These are phyloP conservation scores for Choristoneura rosaceana DNA, from an alignment of 2,888 invertebrate genomes.

Conservation along the genomic window DNA sequence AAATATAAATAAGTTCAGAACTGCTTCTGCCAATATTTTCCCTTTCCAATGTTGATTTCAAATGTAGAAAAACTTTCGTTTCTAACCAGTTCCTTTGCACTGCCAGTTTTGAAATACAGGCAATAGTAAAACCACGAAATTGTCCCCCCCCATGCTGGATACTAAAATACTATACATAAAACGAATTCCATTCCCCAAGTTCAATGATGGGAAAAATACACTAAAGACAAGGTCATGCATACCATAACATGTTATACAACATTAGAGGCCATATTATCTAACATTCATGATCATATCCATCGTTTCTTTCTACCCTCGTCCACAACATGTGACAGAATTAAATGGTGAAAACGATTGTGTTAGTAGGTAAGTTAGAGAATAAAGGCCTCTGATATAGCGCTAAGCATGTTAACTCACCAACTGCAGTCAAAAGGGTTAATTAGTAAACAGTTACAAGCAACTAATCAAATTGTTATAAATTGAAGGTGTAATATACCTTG, in stretches of 20 bases:
- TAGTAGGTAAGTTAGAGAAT: no score
- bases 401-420: neutral
- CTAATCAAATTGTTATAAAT: neutral
- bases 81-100: no score
- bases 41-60: no score
- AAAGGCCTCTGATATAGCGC: neutral
- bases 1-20: no score
- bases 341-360: no score
- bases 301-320: no score
- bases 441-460: neutral
- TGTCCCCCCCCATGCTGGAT: no score
- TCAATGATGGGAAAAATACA: neutral
- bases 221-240: neutral
- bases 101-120: neutral
- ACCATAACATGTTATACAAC: no score
- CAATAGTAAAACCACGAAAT: neutral
- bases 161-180: neutral
- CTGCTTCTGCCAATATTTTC: no score
- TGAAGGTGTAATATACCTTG: conserved; percentile 86
- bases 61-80: no score
- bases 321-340: no score
- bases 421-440: neutral
- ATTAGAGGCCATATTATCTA: neutral
- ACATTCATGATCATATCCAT: no score
- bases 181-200: neutral